Evolutionary conservation across 2,797 vertebrate species (phyloP), one percentile per base, ranked within the genome.

Genomic region (Chaenodraco wilsoni): DNA sequence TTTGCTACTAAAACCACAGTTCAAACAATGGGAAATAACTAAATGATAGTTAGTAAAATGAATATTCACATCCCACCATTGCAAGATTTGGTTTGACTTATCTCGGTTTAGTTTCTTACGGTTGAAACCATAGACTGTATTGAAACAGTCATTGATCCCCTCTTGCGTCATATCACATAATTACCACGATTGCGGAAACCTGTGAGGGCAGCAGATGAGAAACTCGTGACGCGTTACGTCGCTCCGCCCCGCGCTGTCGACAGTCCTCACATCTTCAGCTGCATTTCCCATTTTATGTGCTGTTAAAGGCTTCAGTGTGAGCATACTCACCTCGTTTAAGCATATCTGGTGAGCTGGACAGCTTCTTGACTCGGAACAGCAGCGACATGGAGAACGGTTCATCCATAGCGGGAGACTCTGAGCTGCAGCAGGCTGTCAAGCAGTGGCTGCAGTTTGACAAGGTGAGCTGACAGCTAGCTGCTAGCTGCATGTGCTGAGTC

Each of bases 401-500:
- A 43, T 58, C 74, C 14, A 46, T 56, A 0, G 86, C 83, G 3
- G 93, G 86, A 0, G 93, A 94, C 44, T 9, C 13, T 0, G 55
- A 64, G 31, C 69, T 95, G 68, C 89, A 94, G 54, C 70, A 74
- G 14, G 95, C 93, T 9, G 69, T 95, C 68, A 81, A 0, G n/a
- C 93, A 82, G 76, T 99, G 97, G 97, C 83, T 98, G 55, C 90
- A 69, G 23, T 96, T 94, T 87, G 97, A 99, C 81, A 89, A 96
- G 96, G 97, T 98, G 78, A 94, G 89, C 31, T 37, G 66, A 48
- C 65, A 44, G 82, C 69, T 78, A 77, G 12, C 75, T 3, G 64
- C 61, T 79, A 73, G 64, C 80, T 66, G 9, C n/a, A 1, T 10
- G 40, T 45, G 14, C 31, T 37, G n/a, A 3, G 27, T 17, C 0